Base-by-base conservation (phyloP, 2,888 invertebrate species). In the Homarus gammarus region DNA sequence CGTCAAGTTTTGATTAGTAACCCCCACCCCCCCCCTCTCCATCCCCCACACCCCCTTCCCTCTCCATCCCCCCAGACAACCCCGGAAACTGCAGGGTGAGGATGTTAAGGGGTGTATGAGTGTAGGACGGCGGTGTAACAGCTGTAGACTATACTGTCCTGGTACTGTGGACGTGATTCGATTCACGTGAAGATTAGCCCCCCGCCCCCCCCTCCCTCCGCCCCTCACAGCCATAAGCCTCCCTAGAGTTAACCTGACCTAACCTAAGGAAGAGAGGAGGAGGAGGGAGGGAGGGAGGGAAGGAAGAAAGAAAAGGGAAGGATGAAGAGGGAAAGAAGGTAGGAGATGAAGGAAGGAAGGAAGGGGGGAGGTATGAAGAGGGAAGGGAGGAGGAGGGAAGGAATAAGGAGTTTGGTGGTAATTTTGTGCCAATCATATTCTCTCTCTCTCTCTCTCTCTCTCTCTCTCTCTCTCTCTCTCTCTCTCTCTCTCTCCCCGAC, bases 391-490 rank as follows among this genome's bases (percentile, higher is more conserved):
- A 70, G n/a, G 5, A 27, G 18, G 10, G 27, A 15, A n/a, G n/a
- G n/a, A n/a, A n/a, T n/a, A n/a, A n/a, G n/a, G n/a, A n/a, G n/a
- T n/a, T 36, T 10, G 40, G 36, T 6, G 10, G 0, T 15, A 68
- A 70, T 22, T 15, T 70, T 27, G 6, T 15, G 1, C 2, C 38
- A 12, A 15, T 38, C 22, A 18, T 10, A 75, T 3, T 40, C 40
- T 49, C 27, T 6, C 44, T 38, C n/a, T 77, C 77, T 77, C 44
- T 40, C 40, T 44, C 77, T 38, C 44, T 77, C 44, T 38, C 44
- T n/a, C 40, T 77, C 44, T 40, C 38, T 75, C 77, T n/a, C 77
- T 38, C 77, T 15, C 77, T 15, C 77, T 38, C 77, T 38, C 77
- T 15, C 77, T 77, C 77, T 40, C 77, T 77, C 44, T 77, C 77